A percentile compares a stretch with the other conserved stretches of the same genome.
These are phyloP conservation scores for Semaprochilodus insignis DNA, from an alignment of 2,797 vertebrate species.

Conservation along the genomic window DNA sequence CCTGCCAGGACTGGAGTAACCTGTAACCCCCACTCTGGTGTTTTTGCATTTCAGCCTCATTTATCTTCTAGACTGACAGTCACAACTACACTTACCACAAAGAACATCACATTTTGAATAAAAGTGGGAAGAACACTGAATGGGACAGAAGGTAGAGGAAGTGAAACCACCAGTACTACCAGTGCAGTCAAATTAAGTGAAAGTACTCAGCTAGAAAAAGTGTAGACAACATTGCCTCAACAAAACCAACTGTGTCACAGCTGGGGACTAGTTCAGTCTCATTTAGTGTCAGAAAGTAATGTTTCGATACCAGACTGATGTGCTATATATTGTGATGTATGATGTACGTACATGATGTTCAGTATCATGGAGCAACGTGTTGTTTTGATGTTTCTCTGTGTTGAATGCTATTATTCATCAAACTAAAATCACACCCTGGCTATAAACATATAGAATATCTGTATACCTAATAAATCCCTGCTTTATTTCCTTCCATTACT, in stretches of 20 bases:
- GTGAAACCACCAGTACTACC: background rate
- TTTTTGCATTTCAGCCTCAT: background rate
- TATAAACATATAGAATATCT: too few species aligned
- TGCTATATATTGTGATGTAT: background rate
- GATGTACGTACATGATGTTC: too few species aligned
- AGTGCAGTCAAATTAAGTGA: background rate
- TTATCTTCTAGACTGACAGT: background rate
- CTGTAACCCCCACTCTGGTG: too few species aligned
- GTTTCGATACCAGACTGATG: background rate
- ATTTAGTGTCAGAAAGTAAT: background rate
- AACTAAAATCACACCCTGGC: too few species aligned
- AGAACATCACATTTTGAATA: background rate
- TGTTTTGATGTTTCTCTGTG: too few species aligned
- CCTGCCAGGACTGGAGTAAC: too few species aligned
- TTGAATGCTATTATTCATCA: too few species aligned
- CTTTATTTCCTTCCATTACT: background rate
- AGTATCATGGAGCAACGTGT: background rate
- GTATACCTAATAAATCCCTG: too few species aligned
- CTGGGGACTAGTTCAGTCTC: background rate
- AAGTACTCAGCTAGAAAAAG: slow-evolving; percentile 3
- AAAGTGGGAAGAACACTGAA: background rate
- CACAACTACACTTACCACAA: background rate
- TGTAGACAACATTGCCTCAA: background rate
- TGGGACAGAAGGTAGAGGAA: background rate
- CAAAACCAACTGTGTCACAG: background rate